phyloP scores from a whole-genome alignment of 1,140 invertebrate genomes.

The Onthophagus taurus region DNA sequence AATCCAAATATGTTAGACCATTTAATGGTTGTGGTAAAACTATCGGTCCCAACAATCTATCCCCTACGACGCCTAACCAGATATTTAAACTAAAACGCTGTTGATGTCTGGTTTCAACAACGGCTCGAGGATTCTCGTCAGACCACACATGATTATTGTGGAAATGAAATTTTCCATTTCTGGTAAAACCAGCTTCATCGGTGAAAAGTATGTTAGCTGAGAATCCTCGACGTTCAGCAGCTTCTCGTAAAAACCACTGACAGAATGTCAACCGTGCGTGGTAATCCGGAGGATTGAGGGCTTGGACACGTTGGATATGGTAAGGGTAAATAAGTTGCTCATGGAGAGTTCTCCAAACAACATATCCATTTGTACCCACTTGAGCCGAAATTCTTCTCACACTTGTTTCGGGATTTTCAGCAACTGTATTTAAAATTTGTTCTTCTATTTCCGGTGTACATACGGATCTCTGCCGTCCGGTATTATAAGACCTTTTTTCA shows the following conservation, averaged over 20 bases:
- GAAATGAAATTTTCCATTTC: conserved; percentile 13
- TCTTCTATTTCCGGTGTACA: conserved; percentile 6
- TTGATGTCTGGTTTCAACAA: conserved; percentile 13
- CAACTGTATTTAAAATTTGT: conserved; percentile 5
- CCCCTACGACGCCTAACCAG: conserved; percentile 30
- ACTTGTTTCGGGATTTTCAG: conserved; percentile 7
- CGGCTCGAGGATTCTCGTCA: conserved; percentile 14
- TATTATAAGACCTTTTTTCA: too few species aligned
- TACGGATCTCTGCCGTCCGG: neutral
- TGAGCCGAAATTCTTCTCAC: conserved; percentile 1
- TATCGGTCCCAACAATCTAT: conserved; percentile 31
- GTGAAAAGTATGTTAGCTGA: conserved; percentile 9
- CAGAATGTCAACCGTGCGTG: neutral
- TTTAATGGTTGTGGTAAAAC: conserved; percentile 30
- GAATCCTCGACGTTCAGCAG: conserved; percentile 7
- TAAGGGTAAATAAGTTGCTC: conserved; percentile 8
- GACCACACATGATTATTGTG: conserved; percentile 15
- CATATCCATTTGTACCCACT: conserved; percentile 3
- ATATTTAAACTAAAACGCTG: conserved; percentile 5
- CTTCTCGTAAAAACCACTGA: too few species aligned
- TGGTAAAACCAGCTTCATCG: conserved; percentile 14
- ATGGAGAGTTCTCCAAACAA: too few species aligned
- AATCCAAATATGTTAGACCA: conserved; percentile 25
- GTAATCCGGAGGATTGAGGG: neutral
- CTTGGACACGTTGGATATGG: conserved; percentile 8